Evolutionary conservation across 2,113 vertebrate genomes (phyloP).

Genomic region (Entomyzon cyanotis): DNA sequence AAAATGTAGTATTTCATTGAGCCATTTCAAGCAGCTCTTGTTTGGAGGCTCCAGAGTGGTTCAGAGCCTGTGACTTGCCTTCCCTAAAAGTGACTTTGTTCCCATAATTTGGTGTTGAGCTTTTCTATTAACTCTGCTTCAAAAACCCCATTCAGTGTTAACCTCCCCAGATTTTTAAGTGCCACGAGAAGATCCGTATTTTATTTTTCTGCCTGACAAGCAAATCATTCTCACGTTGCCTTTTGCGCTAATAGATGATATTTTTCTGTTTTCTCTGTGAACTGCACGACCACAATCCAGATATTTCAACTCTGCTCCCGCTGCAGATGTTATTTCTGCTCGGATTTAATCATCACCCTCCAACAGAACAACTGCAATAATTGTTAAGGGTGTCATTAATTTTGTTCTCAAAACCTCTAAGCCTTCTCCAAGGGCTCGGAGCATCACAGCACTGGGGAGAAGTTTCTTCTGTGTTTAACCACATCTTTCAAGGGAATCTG

Average conservation of each 20-base stretch:
- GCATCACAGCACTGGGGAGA: neutral
- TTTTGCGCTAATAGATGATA: neutral
- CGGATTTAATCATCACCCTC: neutral
- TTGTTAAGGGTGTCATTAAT: neutral
- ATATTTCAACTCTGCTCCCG: neutral
- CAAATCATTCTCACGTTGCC: neutral
- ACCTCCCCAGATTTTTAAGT: neutral
- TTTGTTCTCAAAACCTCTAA: neutral
- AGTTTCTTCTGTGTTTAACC: neutral
- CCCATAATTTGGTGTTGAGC: neutral
- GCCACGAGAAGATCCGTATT: neutral
- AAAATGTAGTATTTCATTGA: neutral
- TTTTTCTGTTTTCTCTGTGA: neutral
- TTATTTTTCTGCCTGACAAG: neutral
- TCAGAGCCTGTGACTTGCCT: neutral
- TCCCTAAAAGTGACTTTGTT: neutral
- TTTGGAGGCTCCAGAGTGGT: neutral
- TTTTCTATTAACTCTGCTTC: neutral
- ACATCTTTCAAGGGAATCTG: neutral
- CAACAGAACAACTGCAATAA: neutral
- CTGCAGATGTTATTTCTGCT: neutral
- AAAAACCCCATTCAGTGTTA: neutral
- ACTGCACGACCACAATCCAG: neutral
- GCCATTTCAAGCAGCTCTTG: neutral
- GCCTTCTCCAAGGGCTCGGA: neutral